Conservation (phyloP, 2,888 invertebrate species). For the Agrilus biguttatus region DNA sequence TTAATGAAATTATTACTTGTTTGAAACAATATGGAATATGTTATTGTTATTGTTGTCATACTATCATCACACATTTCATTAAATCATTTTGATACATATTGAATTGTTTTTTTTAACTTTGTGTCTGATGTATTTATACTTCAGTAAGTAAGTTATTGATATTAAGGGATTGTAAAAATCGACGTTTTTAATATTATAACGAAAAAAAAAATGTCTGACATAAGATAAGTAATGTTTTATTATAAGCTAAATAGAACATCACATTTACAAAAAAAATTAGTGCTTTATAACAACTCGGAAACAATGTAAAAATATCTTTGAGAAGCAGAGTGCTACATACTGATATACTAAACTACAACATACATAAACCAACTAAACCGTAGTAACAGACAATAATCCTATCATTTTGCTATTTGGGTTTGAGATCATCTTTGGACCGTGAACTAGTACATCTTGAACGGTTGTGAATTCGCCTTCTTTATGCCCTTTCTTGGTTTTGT, state of each 20-base stretch:
- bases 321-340: constrained; percentile 9
- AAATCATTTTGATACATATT: too few relatives aligned
- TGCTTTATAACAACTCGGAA: constrained; percentile 1
- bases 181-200: too few relatives aligned
- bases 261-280: neutral
- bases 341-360: constrained; percentile 4
- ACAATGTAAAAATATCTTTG: constrained; percentile 2
- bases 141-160: too few relatives aligned
- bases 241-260: too few relatives aligned
- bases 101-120: too few relatives aligned
- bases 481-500: constrained; percentile 28
- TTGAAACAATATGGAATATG: neutral
- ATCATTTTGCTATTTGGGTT: constrained; percentile 37
- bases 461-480: constrained; percentile 38
- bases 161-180: too few relatives aligned
- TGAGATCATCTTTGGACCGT: constrained; percentile 27
- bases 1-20: neutral
- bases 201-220: too few relatives aligned
- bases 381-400: constrained; percentile 41
- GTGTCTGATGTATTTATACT: too few relatives aligned
- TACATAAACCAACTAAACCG: constrained; percentile 27
- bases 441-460: constrained; percentile 43
- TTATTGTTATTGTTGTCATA: too few relatives aligned
- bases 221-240: too few relatives aligned
- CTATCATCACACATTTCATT: too few relatives aligned